These are phyloP conservation scores for Python bivittatus DNA, from an alignment of 2,113 vertebrate species.

Conservation along the genomic window DNA sequence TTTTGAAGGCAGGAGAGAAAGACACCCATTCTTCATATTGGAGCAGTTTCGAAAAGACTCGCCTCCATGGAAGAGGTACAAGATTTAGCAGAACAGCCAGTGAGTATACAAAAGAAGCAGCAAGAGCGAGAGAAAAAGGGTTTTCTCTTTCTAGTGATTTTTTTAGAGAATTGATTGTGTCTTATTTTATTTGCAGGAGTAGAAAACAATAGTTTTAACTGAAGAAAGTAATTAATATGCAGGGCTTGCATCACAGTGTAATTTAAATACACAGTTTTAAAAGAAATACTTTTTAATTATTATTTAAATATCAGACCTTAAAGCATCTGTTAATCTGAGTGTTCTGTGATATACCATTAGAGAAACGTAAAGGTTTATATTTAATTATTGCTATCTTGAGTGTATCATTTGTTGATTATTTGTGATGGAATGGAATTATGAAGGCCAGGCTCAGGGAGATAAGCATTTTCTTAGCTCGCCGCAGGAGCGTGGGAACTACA, in stretches of 20 bases:
- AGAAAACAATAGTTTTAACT: not conserved
- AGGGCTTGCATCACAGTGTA: not conserved
- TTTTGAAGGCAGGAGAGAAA: slow-evolving; percentile 69
- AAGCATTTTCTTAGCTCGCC: too few relatives aligned
- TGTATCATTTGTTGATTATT: too few relatives aligned
- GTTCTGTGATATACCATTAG: not conserved
- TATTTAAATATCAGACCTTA: not conserved
- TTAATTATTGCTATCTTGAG: not conserved
- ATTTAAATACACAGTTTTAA: not conserved
- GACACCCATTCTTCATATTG: slow-evolving; percentile 32
- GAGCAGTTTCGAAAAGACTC: slow-evolving; percentile 45
- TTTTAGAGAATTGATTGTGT: slow-evolving; percentile 29
- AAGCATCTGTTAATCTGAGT: not conserved
- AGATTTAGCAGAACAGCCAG: slow-evolving; percentile 77
- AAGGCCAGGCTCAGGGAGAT: too few relatives aligned
- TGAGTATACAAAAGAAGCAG: slow-evolving; percentile 66
- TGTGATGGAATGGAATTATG: too few relatives aligned
- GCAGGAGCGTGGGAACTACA: too few relatives aligned
- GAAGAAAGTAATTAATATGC: not conserved
- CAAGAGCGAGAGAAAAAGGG: slow-evolving; percentile 11
- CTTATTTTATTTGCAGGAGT: not conserved
- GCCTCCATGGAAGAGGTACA: slow-evolving; percentile 78
- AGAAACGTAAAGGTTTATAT: not conserved
- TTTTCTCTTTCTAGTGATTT: not conserved
- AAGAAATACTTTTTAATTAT: not conserved